These are phyloP conservation scores for Coenobita brevimanus DNA, from an alignment of 1,140 invertebrate genomes.

Conservation along the genomic window DNA sequence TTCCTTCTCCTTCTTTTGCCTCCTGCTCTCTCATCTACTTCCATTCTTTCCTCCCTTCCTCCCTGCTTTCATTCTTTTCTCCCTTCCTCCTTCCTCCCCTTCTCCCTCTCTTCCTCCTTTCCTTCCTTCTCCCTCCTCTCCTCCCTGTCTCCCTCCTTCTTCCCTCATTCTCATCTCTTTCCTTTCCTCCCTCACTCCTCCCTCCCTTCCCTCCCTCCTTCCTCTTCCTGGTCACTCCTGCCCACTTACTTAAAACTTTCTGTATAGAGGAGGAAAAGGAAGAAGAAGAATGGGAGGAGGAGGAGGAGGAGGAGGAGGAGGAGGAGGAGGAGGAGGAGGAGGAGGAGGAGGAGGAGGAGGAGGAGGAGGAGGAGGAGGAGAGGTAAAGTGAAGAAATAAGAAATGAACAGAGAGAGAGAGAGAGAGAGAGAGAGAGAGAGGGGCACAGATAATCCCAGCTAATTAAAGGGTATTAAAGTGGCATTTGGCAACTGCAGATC, in stretches of 20 bases:
- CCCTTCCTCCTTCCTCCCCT: not conserved
- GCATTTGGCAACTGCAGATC: no score
- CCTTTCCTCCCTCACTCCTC: not conserved
- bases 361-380: no score
- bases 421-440: not conserved
- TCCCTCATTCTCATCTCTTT: not conserved
- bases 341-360: not conserved
- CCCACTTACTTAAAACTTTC: not conserved
- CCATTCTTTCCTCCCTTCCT: not conserved
- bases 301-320: not conserved
- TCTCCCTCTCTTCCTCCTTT: not conserved
- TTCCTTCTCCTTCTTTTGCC: not conserved
- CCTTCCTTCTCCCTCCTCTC: not conserved
- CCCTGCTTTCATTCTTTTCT: not conserved
- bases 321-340: not conserved
- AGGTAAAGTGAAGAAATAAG: not conserved
- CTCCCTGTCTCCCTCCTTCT: not conserved
- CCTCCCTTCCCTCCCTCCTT: not conserved
- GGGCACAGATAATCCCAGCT: no score
- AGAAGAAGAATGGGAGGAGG: not conserved
- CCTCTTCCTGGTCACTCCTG: not conserved
- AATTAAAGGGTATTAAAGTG: no score
- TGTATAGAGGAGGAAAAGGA: not conserved
- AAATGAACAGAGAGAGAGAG: not conserved
- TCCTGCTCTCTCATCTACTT: not conserved